Base-by-base conservation (phyloP, 2,797 vertebrate genomes). In the Sarcoramphus papa region DNA sequence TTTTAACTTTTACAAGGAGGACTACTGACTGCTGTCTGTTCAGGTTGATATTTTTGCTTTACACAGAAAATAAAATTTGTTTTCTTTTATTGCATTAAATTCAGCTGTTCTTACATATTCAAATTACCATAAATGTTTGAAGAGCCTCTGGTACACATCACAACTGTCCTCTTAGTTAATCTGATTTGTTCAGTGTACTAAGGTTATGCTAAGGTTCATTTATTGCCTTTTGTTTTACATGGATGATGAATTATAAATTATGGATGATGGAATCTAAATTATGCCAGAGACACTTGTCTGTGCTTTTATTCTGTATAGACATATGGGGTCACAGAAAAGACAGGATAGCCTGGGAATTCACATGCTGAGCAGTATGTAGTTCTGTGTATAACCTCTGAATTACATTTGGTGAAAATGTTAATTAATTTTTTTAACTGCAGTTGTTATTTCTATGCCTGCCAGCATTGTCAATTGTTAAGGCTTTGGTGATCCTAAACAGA, bases 401-500 rank as follows among this genome's bases (percentile, higher is more conserved):
- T 92, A 53, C 14, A 37, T 82, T 81, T 87, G 65, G 28, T 81
- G 67, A 85, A 95, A 93, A 85, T 65, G 48, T 92, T 93, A 74
- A 79, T 93, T 91, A 85, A 41, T 83, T 90, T 88, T 89, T 95
- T 95, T 45, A 84, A 73, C 88, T 92, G 78, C 51, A 40, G 75
- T 84, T 92, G 56, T 89, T 93, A 86, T 82, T 92, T 93, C 59
- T 93, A 2, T 81, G 83, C 51, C 80, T 93, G 31, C 45, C 43
- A 81, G 54, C 48, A 19, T 20, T 90, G 62, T 89, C 57, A n/a
- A 10, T 92, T 93, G 25, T 87, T 88, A 78, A 54, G 62, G 54
- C 79, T 91, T 95, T 81, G 60, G 65, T 88, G 76, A 68, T 90
- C 73, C 53, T 84, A 82, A 94, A 69, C 43, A 68, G 50, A 3